Evolutionary conservation across 2,797 vertebrate genomes (phyloP), one percentile per base, ranked within the genome.

Genomic region (Lagodon rhomboides): DNA sequence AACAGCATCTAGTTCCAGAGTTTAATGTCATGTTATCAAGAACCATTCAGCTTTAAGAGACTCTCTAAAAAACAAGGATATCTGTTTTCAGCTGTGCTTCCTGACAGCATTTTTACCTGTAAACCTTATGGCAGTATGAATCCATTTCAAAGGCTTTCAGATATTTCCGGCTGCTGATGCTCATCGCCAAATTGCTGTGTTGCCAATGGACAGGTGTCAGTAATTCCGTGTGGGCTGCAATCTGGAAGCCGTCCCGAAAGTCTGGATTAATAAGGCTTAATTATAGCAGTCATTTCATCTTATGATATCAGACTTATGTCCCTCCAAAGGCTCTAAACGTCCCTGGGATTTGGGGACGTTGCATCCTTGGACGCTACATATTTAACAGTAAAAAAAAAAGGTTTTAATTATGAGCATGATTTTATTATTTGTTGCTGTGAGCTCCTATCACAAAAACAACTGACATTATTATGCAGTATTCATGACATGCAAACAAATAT

Each of bases 241-340:
- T 69, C 68, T 75, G 79, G 68, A 69, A 25, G 49, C 18, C 1
- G 38, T 84, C 41, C 47, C 68, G 49, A 54, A 73, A 65, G 47
- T 46, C 25, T 74, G 83, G 59, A 82, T 79, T 75, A 79, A 82
- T 72, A 62, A 56, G 44, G n/a, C 46, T 79, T 79, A 63, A 80
- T 74, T 65, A 68, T 10, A 61, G 20, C 22, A 68, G 56, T 69
- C 50, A 13, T 81, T 58, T 85, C 47, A 81, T 79, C 63, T 49
- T 65, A 15, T 68, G 25, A 46, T 55, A 41, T 23, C 0, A 38
- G 22, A 56, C 49, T 43, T 46, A 46, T 38, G 34, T 79, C 51
- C 38, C 67, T 73, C 18, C 60, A 72, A 53, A 47, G 34, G n/a
- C 25, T 20, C 53, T 17, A 25, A 41, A 56, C 20, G 23, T 80